Percentiles rank a stretch among this genome's conserved stretches.
Evolutionary conservation across 2,113 vertebrate species (phyloP).

Genomic region (Oryzias celebensis): DNA sequence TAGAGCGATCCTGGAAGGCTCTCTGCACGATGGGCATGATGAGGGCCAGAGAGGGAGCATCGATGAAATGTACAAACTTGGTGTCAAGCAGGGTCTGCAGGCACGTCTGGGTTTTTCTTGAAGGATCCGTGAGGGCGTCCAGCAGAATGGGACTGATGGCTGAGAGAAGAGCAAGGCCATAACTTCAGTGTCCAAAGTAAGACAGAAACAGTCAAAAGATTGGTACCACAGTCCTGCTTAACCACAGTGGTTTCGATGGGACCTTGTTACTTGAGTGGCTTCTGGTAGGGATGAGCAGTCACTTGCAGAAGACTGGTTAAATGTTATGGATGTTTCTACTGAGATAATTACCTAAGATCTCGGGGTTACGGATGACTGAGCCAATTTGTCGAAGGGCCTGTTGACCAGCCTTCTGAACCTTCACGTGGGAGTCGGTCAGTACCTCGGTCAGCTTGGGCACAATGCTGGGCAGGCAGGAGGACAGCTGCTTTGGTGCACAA

Average conservation of each 20-base stretch:
- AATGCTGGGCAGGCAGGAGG: constrained; percentile 95
- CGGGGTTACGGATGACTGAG: constrained; percentile 96
- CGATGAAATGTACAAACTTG: constrained; percentile 98
- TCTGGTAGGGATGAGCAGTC: too few relatives aligned
- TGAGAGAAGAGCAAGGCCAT: constrained; percentile 49
- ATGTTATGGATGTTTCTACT: not conserved
- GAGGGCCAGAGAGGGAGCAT: constrained; percentile 93
- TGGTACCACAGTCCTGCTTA: too few relatives aligned
- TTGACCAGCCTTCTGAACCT: constrained; percentile 97
- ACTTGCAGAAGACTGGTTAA: too few relatives aligned
- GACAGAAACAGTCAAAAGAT: not conserved
- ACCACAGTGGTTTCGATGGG: too few relatives aligned
- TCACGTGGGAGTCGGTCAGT: constrained; percentile 95
- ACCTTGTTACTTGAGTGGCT: too few relatives aligned
- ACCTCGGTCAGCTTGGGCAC: constrained; percentile 98
- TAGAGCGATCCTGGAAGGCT: constrained; percentile 97
- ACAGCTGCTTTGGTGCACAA: constrained; percentile 97
- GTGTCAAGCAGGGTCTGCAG: constrained; percentile 96
- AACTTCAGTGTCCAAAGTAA: not conserved
- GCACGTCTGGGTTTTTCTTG: constrained; percentile 91
- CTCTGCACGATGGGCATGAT: constrained; percentile 99
- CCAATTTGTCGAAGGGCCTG: constrained; percentile 95
- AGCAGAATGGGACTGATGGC: constrained; percentile 93
- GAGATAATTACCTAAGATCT: constrained; percentile 87
- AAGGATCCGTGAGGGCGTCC: constrained; percentile 96